Evolutionary conservation across 92 coral and sea anemone genomes (phyloP), one percentile per base, ranked within the genome.

Genomic region (Metridium senile): DNA sequence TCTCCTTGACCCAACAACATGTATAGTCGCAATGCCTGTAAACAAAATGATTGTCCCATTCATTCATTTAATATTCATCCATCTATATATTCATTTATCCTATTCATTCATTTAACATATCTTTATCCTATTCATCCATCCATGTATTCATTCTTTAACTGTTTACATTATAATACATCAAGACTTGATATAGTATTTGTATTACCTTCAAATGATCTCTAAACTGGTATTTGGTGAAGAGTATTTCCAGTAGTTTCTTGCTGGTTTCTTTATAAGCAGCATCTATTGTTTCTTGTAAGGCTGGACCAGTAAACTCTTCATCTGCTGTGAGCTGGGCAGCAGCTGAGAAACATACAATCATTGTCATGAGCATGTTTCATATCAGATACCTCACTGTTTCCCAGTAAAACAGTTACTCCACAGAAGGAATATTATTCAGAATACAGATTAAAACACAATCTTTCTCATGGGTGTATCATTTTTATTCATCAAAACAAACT

Each of bases 1-100:
- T 96, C 99, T 27, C 99, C 99, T 87, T 96, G 99, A 8, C 99
- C 99, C 9, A 96, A 84, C 67, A 96, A 81, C 90, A 96, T 90
- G 84, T 96, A 96, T 7, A 93, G 90, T 78, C 97, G 80, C 64
- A 96, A 75, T 18, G 97, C 99, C 99, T 96, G 39, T 11, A 33
- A 58, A 46, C 26, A 20, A 19, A 13, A 39, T 39, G 49, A 13
- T 39, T 39, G 6, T 4, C 13, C 49, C 49, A 39, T 13, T 4
- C 13, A 39, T 39, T 39, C 13, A 39, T 39, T 39, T 6, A 62
- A 26, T 6, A 20, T 8, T 39, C 49, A 39, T 39, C 49, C n/a
- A n/a, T n/a, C n/a, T n/a, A n/a, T n/a, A n/a, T n/a, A n/a, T n/a
- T n/a, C n/a, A n/a, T n/a, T 39, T 39, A 4, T 4, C 13, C 49